Evolutionary conservation across 2,797 vertebrate species (phyloP), one percentile per base, ranked within the genome.

Genomic region (Jordanella pulchra): DNA sequence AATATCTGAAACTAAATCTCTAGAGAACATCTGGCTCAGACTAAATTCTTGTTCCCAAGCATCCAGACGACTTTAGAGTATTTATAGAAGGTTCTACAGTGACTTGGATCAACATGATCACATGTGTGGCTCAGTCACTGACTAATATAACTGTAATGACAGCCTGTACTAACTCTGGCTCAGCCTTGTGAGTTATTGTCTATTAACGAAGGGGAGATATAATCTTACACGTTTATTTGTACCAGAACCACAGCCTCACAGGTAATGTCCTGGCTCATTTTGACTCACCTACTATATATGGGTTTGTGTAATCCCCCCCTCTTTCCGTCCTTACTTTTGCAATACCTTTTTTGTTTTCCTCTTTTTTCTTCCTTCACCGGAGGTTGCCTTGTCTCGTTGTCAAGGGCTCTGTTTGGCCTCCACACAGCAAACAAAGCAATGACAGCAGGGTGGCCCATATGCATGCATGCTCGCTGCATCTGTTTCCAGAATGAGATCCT

Each of bases 41-140:
- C 35, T 35, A 32, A 35, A 10, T 58, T 28, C 55, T 21, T 58
- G 55, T 32, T 58, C 28, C 7, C 21, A 39, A 35, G 35, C 2
- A 32, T 39, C 35, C 10, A 61, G 21, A 61, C 32, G 18, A 50
- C 18, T 10, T 53, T 13, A 48, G 56, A 55, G 56, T 88, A 87
- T 89, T 88, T 87, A 84, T 89, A 85, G 81, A 77, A 23, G 72
- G 72, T 81, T 82, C 87, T 76, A 75, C 76, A 69, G 77, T 71
- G 78, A 66, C 58, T 81, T 75, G 72, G 79, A 83, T 88, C 72
- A 55, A 32, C 71, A 39, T 72, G 76, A 76, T 84, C 82, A 78
- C 84, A 60, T 69, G 74, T 69, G 44, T 23, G 42, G 39, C 45
- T 85, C 70, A 72, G 30, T 76, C 14, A 11, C 54, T 75, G 79